A percentile compares a stretch with the other conserved stretches of the same genome.
These are phyloP conservation scores for Luffia ferchaultella DNA, from an alignment of 2,888 invertebrate species.

Conservation along the genomic window DNA sequence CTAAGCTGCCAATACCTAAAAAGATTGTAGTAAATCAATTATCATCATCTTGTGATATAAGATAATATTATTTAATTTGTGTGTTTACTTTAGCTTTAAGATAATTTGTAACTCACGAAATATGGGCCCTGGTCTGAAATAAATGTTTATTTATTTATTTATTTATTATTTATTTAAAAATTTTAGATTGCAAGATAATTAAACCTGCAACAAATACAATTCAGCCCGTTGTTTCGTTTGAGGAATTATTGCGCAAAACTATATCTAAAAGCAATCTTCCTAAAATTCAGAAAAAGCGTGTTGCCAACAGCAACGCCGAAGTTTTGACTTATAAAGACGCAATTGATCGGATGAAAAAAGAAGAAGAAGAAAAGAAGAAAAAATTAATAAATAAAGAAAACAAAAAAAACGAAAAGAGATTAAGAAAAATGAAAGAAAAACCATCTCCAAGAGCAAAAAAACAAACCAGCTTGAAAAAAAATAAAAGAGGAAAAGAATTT, in stretches of 20 bases:
- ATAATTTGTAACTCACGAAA: too few relatives aligned
- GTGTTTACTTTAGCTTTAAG: too few relatives aligned
- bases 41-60: neutral
- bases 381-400: neutral
- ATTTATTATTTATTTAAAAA: too few relatives aligned
- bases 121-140: too few relatives aligned
- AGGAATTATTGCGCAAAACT: neutral
- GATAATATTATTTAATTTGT: too few relatives aligned
- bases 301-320: neutral
- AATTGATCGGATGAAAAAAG: too few relatives aligned
- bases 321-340: neutral
- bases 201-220: neutral
- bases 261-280: neutral
- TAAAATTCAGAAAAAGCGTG: neutral
- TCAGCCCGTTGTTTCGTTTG: neutral
- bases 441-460: neutral
- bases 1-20: neutral
- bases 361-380: neutral
- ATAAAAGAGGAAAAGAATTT: neutral
- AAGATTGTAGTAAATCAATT: neutral
- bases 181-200: neutral
- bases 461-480: neutral
- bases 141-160: too few relatives aligned
- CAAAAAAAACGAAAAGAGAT: neutral
- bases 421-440: neutral